Evolutionary conservation across 1,140 invertebrate species (phyloP).

Genomic region (Delia radicum): DNA sequence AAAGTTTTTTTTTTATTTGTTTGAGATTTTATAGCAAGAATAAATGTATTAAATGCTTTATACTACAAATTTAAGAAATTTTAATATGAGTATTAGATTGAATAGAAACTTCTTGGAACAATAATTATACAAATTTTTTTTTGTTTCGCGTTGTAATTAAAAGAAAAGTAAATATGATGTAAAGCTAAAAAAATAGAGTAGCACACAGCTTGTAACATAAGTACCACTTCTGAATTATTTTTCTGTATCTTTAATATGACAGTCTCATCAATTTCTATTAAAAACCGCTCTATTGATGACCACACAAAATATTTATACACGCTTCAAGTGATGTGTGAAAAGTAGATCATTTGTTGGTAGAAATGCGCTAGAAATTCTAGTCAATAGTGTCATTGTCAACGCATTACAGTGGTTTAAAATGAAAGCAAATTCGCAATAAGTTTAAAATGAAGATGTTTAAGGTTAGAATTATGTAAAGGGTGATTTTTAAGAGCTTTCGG

Average conservation of each 20-base stretch:
- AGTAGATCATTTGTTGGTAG: neutral
- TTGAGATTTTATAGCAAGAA: no score
- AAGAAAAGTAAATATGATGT: neutral
- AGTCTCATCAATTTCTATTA: neutral
- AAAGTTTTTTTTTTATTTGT: no score
- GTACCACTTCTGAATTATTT: neutral
- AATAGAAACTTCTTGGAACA: neutral
- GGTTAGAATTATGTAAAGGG: no score
- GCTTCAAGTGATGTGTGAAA: neutral
- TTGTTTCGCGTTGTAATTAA: neutral
- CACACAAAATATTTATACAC: neutral
- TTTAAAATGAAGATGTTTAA: no score
- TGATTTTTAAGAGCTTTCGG: no score
- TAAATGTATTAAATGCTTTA: no score
- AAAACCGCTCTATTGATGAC: neutral
- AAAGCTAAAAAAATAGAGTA: neutral
- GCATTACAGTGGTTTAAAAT: neutral
- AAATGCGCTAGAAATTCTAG: conserved; percentile 7
- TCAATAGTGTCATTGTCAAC: conserved; percentile 17
- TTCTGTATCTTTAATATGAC: neutral
- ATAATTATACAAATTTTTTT: neutral
- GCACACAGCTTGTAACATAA: neutral
- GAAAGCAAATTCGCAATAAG: no score
- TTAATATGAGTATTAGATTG: no score
- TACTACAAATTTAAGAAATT: no score